phyloP scores from a whole-genome alignment of 2,797 vertebrate genomes.

The Sparus aurata region DNA sequence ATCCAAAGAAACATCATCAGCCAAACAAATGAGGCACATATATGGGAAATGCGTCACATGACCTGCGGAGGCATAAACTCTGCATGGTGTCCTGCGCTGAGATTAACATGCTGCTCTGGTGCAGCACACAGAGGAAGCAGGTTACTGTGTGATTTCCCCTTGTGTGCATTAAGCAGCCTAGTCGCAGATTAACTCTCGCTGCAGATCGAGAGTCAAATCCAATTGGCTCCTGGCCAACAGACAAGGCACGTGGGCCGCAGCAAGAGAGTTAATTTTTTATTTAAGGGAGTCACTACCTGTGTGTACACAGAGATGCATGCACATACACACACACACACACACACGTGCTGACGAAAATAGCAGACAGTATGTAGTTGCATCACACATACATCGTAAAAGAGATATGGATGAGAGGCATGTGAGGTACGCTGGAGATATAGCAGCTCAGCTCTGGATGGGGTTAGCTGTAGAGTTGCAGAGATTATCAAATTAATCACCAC shows the following conservation, averaged over 20 bases:
- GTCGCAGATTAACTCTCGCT: conserved; percentile 66
- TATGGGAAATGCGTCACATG: background rate
- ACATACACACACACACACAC: background rate
- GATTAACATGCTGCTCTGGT: conserved; percentile 26
- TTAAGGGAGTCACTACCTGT: conserved; percentile 2
- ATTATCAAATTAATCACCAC: too few relatives aligned
- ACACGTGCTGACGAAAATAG: background rate
- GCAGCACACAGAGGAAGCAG: conserved; percentile 42
- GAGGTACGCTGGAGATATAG: background rate
- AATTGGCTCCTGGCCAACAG: conserved; percentile 29
- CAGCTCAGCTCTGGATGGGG: background rate
- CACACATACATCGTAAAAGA: background rate
- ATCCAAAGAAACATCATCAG: background rate
- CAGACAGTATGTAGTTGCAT: background rate
- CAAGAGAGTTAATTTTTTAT: conserved; percentile 46
- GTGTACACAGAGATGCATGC: too few relatives aligned
- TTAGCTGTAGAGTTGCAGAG: too few relatives aligned
- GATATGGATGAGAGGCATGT: background rate
- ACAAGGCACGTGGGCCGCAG: background rate
- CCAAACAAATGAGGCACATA: background rate
- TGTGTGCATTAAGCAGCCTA: conserved; percentile 55
- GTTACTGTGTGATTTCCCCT: conserved; percentile 51
- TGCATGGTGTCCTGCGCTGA: conserved; percentile 16
- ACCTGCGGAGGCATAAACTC: conserved; percentile 14
- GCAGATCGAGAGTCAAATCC: conserved; percentile 37